Conservation (phyloP, 2,888 invertebrate species). For the Heliconius cydno region DNA sequence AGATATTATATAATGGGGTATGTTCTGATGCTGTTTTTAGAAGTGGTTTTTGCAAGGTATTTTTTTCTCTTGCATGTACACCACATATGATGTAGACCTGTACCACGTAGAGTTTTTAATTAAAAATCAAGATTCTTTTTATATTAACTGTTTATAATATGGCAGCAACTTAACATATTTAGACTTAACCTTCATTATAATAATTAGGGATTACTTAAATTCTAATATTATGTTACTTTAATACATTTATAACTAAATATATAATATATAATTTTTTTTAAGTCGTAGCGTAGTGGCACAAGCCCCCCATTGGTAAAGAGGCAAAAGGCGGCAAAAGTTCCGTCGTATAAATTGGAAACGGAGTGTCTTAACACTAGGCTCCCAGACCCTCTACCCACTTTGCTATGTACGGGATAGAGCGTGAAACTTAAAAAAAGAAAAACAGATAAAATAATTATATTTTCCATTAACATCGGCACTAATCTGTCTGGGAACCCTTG, state of each 20-base stretch:
- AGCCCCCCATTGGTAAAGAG: too few species aligned
- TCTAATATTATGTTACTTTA: too few species aligned
- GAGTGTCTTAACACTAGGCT: too few species aligned
- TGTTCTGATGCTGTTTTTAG: constrained; percentile 5
- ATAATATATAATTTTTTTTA: neutral
- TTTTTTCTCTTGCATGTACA: neutral
- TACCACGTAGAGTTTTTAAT: neutral
- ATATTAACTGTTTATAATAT: neutral
- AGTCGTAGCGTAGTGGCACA: too few species aligned
- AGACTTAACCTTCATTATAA: neutral
- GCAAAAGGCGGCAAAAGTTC: too few species aligned
- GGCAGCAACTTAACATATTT: neutral
- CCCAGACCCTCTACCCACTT: too few species aligned
- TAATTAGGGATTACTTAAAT: neutral
- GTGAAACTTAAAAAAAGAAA: too few species aligned
- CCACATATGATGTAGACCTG: neutral
- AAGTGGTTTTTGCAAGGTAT: neutral
- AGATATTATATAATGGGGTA: constrained; percentile 8
- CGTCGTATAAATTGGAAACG: too few species aligned
- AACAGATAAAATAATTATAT: constrained; percentile 17
- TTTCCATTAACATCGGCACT: constrained; percentile 19
- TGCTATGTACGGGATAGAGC: too few species aligned
- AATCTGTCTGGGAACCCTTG: constrained; percentile 23
- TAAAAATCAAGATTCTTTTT: neutral
- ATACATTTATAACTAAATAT: too few species aligned